Conservation (phyloP, 2,888 invertebrate genomes). For the Tetrapedia diversipes region DNA sequence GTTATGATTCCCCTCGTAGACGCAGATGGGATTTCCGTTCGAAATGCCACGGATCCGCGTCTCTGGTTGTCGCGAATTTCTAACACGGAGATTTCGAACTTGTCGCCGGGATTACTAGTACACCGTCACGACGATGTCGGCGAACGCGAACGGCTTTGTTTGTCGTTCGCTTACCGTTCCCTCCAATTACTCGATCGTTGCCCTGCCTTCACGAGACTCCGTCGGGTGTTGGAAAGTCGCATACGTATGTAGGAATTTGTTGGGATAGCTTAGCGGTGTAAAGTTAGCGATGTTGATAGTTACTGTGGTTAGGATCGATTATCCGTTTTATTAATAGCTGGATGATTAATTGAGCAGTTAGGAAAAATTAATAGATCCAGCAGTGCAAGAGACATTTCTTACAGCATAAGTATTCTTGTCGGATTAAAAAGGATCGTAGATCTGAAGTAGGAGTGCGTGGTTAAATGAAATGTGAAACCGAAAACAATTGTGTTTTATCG, state of each 20-base stretch:
- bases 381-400: too few species aligned
- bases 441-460: too few species aligned
- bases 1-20: conserved; percentile 50
- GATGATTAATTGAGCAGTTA: too few species aligned
- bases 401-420: too few species aligned
- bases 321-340: too few species aligned
- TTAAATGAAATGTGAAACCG: too few species aligned
- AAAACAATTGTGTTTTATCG: too few species aligned
- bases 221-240: neutral
- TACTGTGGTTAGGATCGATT: too few species aligned
- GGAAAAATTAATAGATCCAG: too few species aligned
- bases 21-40: conserved; percentile 41
- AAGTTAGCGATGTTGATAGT: too few species aligned
- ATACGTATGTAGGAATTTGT: neutral
- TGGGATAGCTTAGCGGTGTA: too few species aligned
- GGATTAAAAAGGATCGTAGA: too few species aligned
- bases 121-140: neutral
- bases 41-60: conserved; percentile 21
- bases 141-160: conserved; percentile 4
- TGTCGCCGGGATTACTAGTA: conserved; percentile 21
- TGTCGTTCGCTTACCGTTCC: conserved; percentile 14
- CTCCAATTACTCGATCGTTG: conserved; percentile 23
- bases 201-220: neutral
- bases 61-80: conserved; percentile 39
- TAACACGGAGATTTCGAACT: conserved; percentile 27